Base-by-base conservation (phyloP, 2,113 vertebrate species). In the Thunnus maccoyii region DNA sequence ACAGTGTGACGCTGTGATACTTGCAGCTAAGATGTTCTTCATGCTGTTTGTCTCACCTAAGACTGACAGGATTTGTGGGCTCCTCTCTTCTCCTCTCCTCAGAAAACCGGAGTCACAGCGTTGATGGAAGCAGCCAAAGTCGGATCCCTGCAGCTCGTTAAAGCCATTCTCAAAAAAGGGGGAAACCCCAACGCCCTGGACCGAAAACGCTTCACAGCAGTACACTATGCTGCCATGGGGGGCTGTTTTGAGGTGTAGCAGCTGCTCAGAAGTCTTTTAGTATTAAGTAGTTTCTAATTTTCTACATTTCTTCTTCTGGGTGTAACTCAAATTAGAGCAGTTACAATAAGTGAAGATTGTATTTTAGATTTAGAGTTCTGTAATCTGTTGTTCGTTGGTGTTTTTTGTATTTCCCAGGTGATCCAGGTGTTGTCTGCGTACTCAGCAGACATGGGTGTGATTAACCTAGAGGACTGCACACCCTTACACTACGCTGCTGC, bases 191-290 rank as follows among this genome's bases (percentile, higher is more conserved):
- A 96, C 20, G 15, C 90, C 0, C 80, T 95, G 69, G 97, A 99
- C 91, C 88, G 86, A 0, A 95, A 96, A 2, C 92, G 94, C 78
- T 87, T 94, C 79, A 91, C 93, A 0, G 97, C 97, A 3, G 95
- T 95, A 1, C 98, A 99, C 92, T 97, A 97, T 3, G 97, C 98
- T 9, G 97, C 98, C 74, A 96, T 95, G 95, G 96, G 96, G 63
- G 97, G 97, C 70, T 97, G 93, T 84, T 95, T 98, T 72, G 96
- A 99, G 94, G 98, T 99, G 93, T 15, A 15, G 44, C n/a, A n/a
- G 10, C 27, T 47, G 22, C 14, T 68, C 9, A 50, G 18, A 41
- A 5, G 4, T 4, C 27, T 41, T 41, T 41, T 41, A 9, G 36
- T 41, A 41, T 41, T 41, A 41, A 41, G 36, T 41, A 8, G 12